Evolutionary conservation across 1,140 invertebrate genomes (phyloP), one percentile per base, ranked within the genome.

Genomic region (Panagrolaimus sp.): DNA sequence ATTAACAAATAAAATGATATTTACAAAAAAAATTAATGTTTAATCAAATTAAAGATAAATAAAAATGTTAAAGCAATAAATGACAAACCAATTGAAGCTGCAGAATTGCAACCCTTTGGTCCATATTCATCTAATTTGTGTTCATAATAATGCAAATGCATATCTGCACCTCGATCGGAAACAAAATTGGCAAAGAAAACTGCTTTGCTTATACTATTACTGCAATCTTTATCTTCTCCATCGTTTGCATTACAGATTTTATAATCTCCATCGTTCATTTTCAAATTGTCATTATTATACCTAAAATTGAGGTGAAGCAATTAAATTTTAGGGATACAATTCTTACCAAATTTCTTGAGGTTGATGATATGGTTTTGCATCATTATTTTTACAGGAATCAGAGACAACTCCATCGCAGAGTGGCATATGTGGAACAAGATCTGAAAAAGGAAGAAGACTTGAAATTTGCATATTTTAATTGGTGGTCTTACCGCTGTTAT

Each of bases 381-480:
- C 8, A 4, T 58, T 28, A 4, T 4, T 4, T 5, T 58, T 58
- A n/a, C 52, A 58, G 12, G 52, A 58, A 58, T 58, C 17, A 24
- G 14, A 12, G 52, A 58, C 14, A 14, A 58, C 0, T 21, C 52
- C 52, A 21, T 28, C 28, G 17, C 52, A 58, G 17, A 58, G 28
- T 58, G 52, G 52, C 52, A 58, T 58, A 4, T 58, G 52, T 26
- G 52, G 52, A 12, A 58, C 52, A 24, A 28, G 52, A 17, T 58
- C 52, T 17, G 21, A 2, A 38, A 38, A 38, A 38, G 7, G 32
- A n/a, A n/a, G n/a, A n/a, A n/a, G n/a, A n/a, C 7, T 38, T 38
- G 32, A n/a, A n/a, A n/a, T 38, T 38, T 38, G 32, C 7, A 38
- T 38, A 38, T n/a, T n/a, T n/a, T n/a, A n/a, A n/a, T n/a, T n/a